A percentile compares a stretch with the other conserved stretches of the same genome.
These are phyloP conservation scores for Edolisoma coerulescens DNA, from an alignment of 2,113 vertebrate genomes.

Conservation along the genomic window DNA sequence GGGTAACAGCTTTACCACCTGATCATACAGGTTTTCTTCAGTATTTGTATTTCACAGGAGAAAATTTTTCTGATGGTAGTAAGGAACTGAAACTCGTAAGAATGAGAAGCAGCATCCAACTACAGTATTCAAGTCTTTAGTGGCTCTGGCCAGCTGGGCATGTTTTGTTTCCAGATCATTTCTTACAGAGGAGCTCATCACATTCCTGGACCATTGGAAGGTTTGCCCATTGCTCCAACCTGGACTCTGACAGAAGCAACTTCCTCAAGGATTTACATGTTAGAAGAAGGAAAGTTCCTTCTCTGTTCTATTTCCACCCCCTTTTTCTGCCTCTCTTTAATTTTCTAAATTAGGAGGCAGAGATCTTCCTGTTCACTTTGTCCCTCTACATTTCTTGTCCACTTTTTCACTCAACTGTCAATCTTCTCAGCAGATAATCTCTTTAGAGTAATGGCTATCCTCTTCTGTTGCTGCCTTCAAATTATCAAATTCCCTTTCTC, in stretches of 20 bases:
- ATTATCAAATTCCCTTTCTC: background rate
- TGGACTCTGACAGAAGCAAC: background rate
- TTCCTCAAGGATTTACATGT: background rate
- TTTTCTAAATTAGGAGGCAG: background rate
- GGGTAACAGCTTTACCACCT: background rate
- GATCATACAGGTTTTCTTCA: background rate
- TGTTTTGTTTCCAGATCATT: background rate
- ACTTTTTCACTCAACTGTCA: background rate
- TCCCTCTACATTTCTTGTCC: background rate
- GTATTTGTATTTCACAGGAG: background rate
- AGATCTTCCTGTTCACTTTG: background rate
- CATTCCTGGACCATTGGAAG: background rate
- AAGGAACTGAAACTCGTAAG: background rate
- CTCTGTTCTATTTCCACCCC: background rate
- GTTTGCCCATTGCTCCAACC: background rate
- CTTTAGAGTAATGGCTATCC: background rate
- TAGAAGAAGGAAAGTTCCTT: background rate
- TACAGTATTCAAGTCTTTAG: background rate
- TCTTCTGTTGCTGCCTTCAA: background rate
- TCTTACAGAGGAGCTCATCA: background rate
- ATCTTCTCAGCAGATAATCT: background rate
- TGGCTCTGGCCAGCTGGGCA: background rate
- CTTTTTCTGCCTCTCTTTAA: background rate
- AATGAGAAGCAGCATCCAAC: background rate
- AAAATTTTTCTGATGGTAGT: background rate